Evolutionary conservation across 2,888 invertebrate species (phyloP).

Genomic region (Pristionchus mayeri): DNA sequence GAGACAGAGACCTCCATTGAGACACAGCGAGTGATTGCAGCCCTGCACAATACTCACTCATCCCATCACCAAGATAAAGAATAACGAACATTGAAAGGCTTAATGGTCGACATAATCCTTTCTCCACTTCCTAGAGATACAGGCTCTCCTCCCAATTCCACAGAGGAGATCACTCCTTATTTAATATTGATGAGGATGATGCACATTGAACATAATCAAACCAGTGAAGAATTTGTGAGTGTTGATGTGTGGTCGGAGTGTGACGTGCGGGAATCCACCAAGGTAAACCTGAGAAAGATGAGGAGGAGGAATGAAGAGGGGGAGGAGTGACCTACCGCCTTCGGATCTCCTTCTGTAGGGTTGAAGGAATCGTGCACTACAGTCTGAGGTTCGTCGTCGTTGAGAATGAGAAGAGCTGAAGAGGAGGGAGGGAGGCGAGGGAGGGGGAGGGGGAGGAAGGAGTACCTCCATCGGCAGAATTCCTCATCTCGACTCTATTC

Average conservation of each 20-base stretch:
- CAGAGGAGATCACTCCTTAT: constrained; percentile 37
- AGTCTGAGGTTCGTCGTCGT: constrained; percentile 21
- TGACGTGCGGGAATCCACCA: constrained; percentile 44
- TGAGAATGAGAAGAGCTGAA: constrained; percentile 45
- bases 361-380: constrained; percentile 35
- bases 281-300: constrained; percentile 45
- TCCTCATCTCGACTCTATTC: constrained; percentile 48
- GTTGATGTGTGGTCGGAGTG: constrained; percentile 31
- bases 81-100: constrained; percentile 42
- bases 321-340: background rate
- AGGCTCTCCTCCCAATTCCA: constrained; percentile 45
- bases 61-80: background rate
- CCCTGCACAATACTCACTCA: background rate
- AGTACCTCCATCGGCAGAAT: constrained; percentile 47
- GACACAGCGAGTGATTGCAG: constrained; percentile 25
- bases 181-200: too few relatives aligned
- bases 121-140: constrained; percentile 43
- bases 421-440: too few relatives aligned
- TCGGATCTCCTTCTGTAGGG: constrained; percentile 34
- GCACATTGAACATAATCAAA: too few relatives aligned
- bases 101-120: constrained; percentile 39
- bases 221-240: constrained; percentile 41
- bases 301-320: too few relatives aligned
- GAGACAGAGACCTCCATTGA: constrained; percentile 47
- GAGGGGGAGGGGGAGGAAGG: background rate